A percentile compares a stretch with the other conserved stretches of the same genome.
These are phyloP conservation scores for Rhopilema esculentum DNA, from an alignment of 30 jellyfish, hydroid and myxozoan species.

Conservation along the genomic window DNA sequence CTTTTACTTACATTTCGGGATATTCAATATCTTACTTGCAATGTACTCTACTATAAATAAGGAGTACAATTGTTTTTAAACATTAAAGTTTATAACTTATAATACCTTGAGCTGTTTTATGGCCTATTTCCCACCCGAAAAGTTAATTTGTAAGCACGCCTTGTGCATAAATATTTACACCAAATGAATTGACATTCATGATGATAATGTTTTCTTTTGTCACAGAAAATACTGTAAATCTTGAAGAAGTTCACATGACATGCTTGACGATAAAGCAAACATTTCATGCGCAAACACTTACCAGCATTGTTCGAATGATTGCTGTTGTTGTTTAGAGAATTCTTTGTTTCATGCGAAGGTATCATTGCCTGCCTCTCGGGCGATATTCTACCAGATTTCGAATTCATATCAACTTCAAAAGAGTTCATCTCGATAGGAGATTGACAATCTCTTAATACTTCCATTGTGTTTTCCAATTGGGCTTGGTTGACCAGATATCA, in stretches of 20 bases:
- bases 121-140: no score
- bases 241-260: no score
- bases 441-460: constrained; percentile 61
- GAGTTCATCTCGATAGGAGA: constrained; percentile 74
- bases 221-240: no score
- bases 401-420: constrained; percentile 27
- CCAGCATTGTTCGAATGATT: constrained; percentile 31
- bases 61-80: no score
- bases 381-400: neutral
- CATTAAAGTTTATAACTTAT: no score
- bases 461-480: constrained; percentile 15
- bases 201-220: no score
- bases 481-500: neutral
- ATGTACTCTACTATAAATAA: no score
- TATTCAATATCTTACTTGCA: neutral
- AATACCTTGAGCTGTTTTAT: no score
- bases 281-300: neutral
- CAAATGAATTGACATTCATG: no score
- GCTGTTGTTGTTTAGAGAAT: constrained; percentile 49
- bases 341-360: constrained; percentile 29
- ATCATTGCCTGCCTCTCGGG: constrained; percentile 69
- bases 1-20: neutral
- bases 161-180: no score
- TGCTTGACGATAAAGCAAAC: neutral
- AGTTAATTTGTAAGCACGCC: no score